Conservation (phyloP, 2,888 invertebrate species). For the Gasteruption jaculator region DNA sequence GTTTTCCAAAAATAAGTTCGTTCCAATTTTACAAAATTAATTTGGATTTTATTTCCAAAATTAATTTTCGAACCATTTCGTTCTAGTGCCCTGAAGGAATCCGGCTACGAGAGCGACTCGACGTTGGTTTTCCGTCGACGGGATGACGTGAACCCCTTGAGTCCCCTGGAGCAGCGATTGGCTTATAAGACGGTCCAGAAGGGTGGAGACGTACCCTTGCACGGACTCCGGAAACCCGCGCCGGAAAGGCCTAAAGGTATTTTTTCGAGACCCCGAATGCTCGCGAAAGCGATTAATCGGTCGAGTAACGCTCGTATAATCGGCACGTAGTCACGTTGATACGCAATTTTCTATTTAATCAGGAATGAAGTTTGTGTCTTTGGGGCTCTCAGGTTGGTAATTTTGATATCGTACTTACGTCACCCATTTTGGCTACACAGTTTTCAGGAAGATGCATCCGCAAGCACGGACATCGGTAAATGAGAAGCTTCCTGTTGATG, state of each 20-base stretch:
- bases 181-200: constrained; percentile 86
- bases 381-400: too few relatives aligned
- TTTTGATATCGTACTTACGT: too few relatives aligned
- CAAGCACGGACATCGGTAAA: too few relatives aligned
- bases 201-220: constrained; percentile 91
- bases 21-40: too few relatives aligned
- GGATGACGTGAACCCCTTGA: constrained; percentile 65
- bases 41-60: neutral
- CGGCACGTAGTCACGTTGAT: too few relatives aligned
- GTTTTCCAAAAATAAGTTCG: too few relatives aligned
- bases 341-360: too few relatives aligned
- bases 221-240: constrained; percentile 86
- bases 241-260: constrained; percentile 78
- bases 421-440: too few relatives aligned
- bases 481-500: too few relatives aligned
- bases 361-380: too few relatives aligned
- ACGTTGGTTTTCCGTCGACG: constrained; percentile 79
- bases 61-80: neutral
- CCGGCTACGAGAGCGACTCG: constrained; percentile 89
- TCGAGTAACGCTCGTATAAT: constrained; percentile 4
- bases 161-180: constrained; percentile 77
- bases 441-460: too few relatives aligned
- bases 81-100: constrained; percentile 74
- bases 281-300: constrained; percentile 8
- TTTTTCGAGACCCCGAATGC: constrained; percentile 26